Conservation (phyloP, 2,888 invertebrate species). For the Zaprionus bogoriensis region DNA sequence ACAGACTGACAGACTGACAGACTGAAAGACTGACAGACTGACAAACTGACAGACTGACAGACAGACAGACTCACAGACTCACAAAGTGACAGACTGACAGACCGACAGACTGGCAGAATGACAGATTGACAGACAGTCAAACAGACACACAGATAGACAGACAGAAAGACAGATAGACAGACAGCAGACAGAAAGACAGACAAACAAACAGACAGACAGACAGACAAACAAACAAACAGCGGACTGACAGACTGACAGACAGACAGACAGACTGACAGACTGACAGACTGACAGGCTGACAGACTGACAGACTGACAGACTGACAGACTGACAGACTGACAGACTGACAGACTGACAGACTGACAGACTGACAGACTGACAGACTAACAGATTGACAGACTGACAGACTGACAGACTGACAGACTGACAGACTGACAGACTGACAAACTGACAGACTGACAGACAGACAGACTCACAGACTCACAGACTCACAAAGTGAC, state of each 20-base stretch:
- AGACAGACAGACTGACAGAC: constrained; percentile 3
- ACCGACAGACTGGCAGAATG: too few relatives aligned
- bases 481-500: too few relatives aligned
- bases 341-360: too few relatives aligned
- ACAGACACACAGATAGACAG: neutral
- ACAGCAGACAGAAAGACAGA: constrained; percentile 5
- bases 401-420: constrained; percentile 38
- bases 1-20: neutral
- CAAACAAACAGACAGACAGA: neutral
- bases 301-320: neutral
- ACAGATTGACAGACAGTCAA: too few relatives aligned
- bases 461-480: neutral
- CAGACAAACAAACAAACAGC: too few relatives aligned
- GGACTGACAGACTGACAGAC: neutral
- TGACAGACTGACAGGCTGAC: neutral
- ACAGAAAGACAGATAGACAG: constrained; percentile 33
- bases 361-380: neutral
- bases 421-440: neutral
- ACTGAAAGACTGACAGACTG: constrained; percentile 2
- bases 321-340: too few relatives aligned
- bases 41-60: neutral
- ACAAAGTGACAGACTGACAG: too few relatives aligned
- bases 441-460: neutral
- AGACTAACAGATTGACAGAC: neutral
- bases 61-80: too few relatives aligned